Conservation (phyloP, 1,140 invertebrate genomes). For the Maconellicoccus hirsutus region DNA sequence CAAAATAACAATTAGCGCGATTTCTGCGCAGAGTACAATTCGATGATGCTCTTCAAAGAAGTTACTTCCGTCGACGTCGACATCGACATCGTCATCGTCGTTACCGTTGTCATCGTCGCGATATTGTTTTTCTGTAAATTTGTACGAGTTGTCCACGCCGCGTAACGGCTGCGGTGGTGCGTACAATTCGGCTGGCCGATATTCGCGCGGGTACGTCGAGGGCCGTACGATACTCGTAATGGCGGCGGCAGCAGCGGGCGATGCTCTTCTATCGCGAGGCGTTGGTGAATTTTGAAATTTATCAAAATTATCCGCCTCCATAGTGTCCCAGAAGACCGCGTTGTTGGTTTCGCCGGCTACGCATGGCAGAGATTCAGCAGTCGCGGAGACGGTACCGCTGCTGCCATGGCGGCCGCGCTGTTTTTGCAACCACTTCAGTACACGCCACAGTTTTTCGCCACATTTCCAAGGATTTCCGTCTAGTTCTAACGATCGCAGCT, state of each 20-base stretch:
- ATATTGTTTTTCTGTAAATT: too few relatives aligned
- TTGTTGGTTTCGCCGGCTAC: not conserved
- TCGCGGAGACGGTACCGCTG: too few relatives aligned
- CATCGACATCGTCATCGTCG: not conserved
- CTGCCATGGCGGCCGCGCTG: not conserved
- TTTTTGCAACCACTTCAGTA: not conserved
- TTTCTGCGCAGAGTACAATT: not conserved
- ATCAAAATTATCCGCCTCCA: not conserved
- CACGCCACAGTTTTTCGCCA: not conserved
- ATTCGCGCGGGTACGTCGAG: too few relatives aligned
- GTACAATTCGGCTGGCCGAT: too few relatives aligned
- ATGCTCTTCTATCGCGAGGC: not conserved
- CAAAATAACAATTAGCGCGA: not conserved
- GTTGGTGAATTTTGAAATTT: not conserved
- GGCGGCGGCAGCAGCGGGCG: too few relatives aligned
- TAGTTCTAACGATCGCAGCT: not conserved
- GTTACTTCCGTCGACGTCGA: not conserved
- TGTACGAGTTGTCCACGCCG: too few relatives aligned
- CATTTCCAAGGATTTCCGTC: not conserved
- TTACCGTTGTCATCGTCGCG: not conserved
- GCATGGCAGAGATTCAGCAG: not conserved
- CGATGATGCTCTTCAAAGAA: not conserved
- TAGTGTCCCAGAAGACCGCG: constrained; percentile 2
- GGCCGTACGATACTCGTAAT: too few relatives aligned
- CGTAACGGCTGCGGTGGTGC: too few relatives aligned